Base-by-base conservation (phyloP, 1,140 invertebrate species). In the Rhyacophila brunnea region DNA sequence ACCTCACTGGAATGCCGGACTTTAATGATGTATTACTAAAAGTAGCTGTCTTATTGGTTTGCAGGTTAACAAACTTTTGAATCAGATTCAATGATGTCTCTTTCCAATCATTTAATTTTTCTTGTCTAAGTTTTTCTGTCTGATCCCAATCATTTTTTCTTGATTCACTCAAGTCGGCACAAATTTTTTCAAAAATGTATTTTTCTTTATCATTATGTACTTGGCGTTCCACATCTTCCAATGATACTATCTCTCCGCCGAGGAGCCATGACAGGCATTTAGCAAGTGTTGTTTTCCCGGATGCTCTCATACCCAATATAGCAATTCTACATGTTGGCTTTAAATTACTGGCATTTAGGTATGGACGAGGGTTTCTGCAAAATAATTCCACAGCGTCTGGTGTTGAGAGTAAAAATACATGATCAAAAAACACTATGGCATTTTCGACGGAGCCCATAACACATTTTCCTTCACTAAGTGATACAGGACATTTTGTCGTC, bases 401-500 rank as follows among this genome's bases (percentile, higher is more conserved):
- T 47, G 79, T 77, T 13, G 78, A 79, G 13, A 85, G 60, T 28
- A 84, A 79, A 66, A 78, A 85, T 11, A 85, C 70, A 62, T 81
- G 77, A 67, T 83, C 81, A 67, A 84, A 76, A 58, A 85, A 83
- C 45, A 73, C 72, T 1, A 84, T 78, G 9, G 80, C 75, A 66
- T 75, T 77, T 63, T 80, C 76, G 1, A 74, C 58, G 17, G 67
- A 65, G 45, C 83, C 83, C 40, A 71, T 65, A 11, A 70, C 55
- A 43, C 71, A 69, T 28, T 62, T 68, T 10, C 83, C 77, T 43
- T 77, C 71, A 36, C 74, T 74, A 44, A 85, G 68, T 62, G 83
- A 76, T 1, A 85, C 82, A 1, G 84, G 84, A 64, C 84, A 86
- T 66, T 74, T 72, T 35, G 74, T 77, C 34, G 73, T 76, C 83